Evolutionary conservation across 2,888 invertebrate species (phyloP).

Genomic region (Uropetala carovei): DNA sequence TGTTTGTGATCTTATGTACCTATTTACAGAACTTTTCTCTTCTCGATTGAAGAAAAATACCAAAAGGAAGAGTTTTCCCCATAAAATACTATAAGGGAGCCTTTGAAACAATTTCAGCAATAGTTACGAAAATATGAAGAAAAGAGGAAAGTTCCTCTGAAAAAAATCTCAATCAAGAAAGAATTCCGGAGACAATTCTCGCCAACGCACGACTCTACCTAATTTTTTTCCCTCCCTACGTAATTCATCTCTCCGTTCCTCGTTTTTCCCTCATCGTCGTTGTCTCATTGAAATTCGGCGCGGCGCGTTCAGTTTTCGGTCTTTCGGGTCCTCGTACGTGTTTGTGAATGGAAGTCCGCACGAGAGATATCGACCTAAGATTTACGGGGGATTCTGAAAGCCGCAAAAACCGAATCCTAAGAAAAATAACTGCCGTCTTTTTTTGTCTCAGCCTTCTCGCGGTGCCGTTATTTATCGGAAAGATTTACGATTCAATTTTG

Average conservation of each 20-base stretch:
- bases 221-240: not conserved
- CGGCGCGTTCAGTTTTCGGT: not conserved
- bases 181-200: slow-evolving; percentile 11
- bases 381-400: slow-evolving; percentile 12
- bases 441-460: not conserved
- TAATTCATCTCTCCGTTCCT: not conserved
- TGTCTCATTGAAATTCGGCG: slow-evolving; percentile 10
- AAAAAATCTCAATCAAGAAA: not conserved
- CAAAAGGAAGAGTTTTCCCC: too few relatives aligned
- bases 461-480: not conserved
- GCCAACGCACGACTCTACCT: not conserved
- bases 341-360: slow-evolving; percentile 12
- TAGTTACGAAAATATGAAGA: not conserved
- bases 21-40: too few relatives aligned
- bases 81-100: too few relatives aligned
- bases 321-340: not conserved
- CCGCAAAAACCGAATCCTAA: slow-evolving; percentile 11
- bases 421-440: not conserved
- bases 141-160: not conserved
- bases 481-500: slow-evolving; percentile 19
- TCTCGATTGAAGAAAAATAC: too few relatives aligned
- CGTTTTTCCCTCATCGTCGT: not conserved
- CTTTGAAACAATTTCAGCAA: too few relatives aligned
- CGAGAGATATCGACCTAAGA: not conserved
- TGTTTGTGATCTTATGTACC: too few relatives aligned